Conservation (phyloP, 1,140 invertebrate genomes). For the Homalodisca vitripennis region DNA sequence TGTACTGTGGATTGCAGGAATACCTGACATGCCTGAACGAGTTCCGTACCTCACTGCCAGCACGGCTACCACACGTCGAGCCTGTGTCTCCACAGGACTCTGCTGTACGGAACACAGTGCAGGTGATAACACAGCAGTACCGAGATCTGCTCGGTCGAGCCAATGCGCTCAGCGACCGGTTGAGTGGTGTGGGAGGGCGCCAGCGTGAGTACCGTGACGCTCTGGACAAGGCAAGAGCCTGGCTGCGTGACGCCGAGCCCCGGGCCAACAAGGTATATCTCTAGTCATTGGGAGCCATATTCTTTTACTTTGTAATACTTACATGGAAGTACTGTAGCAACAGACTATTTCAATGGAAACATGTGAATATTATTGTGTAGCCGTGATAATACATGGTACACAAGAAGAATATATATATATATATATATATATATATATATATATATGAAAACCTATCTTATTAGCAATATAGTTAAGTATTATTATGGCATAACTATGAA, state of each 20-base stretch:
- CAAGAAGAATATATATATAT: too few species aligned
- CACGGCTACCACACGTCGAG: slow-evolving; percentile 74
- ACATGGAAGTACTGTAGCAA: too few species aligned
- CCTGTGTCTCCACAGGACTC: slow-evolving; percentile 66
- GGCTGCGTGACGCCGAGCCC: slow-evolving; percentile 71
- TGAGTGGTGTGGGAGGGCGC: slow-evolving; percentile 73
- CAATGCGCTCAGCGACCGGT: slow-evolving; percentile 75
- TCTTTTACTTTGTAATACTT: too few species aligned
- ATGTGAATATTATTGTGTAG: too few species aligned
- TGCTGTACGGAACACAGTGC: slow-evolving; percentile 67
- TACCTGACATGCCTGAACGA: slow-evolving; percentile 80
- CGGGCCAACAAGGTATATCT: slow-evolving; percentile 51
- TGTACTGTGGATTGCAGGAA: slow-evolving; percentile 56
- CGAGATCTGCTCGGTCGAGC: slow-evolving; percentile 74
- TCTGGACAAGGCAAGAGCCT: slow-evolving; percentile 76
- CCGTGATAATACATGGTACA: too few species aligned
- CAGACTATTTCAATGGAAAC: too few species aligned
- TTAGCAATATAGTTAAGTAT: too few species aligned
- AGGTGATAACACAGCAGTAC: slow-evolving; percentile 67
- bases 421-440: too few species aligned
- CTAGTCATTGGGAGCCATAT: too few species aligned
- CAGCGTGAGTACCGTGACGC: slow-evolving; percentile 81
- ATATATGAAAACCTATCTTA: too few species aligned
- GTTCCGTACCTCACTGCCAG: slow-evolving; percentile 77
- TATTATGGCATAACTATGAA: too few species aligned